Evolutionary conservation across 1,140 invertebrate species (phyloP), one percentile per base, ranked within the genome.

Genomic region (Scylla paramamosain): DNA sequence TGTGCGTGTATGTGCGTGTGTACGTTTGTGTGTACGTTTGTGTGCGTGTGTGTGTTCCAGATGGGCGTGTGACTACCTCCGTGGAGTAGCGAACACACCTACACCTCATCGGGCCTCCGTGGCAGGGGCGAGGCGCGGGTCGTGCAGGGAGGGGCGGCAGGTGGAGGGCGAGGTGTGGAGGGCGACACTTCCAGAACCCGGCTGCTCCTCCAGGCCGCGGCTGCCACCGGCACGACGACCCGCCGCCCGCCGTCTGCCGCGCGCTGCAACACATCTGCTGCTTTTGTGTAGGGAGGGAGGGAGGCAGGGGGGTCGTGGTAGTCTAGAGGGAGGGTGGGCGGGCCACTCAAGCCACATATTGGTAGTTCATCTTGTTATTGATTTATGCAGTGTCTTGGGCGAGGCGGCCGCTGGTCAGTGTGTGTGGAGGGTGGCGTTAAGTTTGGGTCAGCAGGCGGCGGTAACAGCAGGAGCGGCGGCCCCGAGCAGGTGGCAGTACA

Each of bases 191-290:
- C 83, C 83, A 93, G 92, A 87, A 93, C 48, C 8, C 45, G 39
- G 39, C 88, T 90, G 32, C 88, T 90, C 28, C 16, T n/a, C 46
- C 45, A 28, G 32, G 92, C 48, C 86, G 92, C 92, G 46, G 92
- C 84, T 93, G 92, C 92, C 92, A 93, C 92, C 92, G 52, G 92
- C 92, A 52, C 92, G 92, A 93, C 86, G 92, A 93, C 86, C n/a
- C 92, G 52, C 77, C 52, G 52, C 10, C 52, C 52, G 52, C 67
- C 67, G 67, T 77, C 67, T 77, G 67, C 67, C 67, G 67, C 67
- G 16, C 67, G 67, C 67, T 77, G 67, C 67, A 77, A 77, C 67
- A 77, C 67, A 77, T 25, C 67, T 77, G 67, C 67, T 77, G 67
- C 67, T 77, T 77, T 77, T 77, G 67, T 77, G 67, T 77, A n/a